These are phyloP conservation scores for Tiliqua scincoides DNA, from an alignment of 2,113 vertebrate species.

Conservation along the genomic window DNA sequence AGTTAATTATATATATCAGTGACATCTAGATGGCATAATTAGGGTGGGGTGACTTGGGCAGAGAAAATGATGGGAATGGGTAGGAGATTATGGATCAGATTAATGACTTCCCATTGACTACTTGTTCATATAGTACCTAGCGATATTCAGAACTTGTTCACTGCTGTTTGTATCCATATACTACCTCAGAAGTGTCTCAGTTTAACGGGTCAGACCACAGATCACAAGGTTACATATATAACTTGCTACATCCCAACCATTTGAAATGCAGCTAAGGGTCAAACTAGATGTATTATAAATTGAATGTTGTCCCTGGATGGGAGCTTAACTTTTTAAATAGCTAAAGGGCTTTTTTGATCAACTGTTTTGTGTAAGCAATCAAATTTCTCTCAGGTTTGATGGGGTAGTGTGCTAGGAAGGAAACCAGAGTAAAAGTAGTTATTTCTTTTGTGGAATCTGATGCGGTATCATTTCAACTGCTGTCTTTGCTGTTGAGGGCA, in stretches of 20 bases:
- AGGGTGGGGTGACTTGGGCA: neutral
- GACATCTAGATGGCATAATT: slow-evolving; percentile 19
- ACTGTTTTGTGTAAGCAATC: too few species aligned
- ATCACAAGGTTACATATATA: neutral
- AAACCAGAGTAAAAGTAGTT: neutral
- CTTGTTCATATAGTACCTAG: neutral
- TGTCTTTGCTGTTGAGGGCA: neutral
- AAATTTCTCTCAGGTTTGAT: neutral
- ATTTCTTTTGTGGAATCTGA: neutral
- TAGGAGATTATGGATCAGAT: neutral
- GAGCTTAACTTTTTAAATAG: too few species aligned
- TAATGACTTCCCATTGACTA: too few species aligned
- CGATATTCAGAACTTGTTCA: neutral
- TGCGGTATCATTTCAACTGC: neutral
- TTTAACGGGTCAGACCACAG: neutral
- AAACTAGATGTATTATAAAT: too few species aligned
- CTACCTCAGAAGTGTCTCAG: neutral
- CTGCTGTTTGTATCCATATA: neutral
- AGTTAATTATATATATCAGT: slow-evolving; percentile 15
- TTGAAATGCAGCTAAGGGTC: too few species aligned
- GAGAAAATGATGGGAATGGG: neutral
- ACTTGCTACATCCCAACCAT: neutral
- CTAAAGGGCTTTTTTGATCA: too few species aligned
- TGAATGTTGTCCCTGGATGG: too few species aligned
- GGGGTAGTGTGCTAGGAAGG: neutral